Base-by-base conservation (phyloP, 92 coral and sea anemone species). In the Siderastrea siderea region DNA sequence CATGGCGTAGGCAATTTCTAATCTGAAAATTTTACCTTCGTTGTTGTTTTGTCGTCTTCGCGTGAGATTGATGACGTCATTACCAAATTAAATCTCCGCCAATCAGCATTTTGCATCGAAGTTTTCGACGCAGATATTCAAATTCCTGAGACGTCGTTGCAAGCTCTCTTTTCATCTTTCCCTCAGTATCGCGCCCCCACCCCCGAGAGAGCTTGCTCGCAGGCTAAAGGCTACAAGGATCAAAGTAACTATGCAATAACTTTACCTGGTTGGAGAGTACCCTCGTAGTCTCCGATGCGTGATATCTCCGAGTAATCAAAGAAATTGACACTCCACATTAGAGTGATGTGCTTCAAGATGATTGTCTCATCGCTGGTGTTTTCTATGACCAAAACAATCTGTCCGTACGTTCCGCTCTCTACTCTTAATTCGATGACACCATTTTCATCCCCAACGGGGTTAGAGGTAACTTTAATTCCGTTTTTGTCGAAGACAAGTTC, bases 241-340 rank as follows among this genome's bases (percentile, higher is more conserved):
- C 14, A 52, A 47, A n/a, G 43, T 1, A 26, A 59, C 12, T 14
- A 2, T 45, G 68, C 2, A 8, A 26, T 2, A 47, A 11, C 14
- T 14, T 62, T 81, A 90, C 93, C 91, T 90, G 93, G 91, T 0
- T 7, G 1, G 10, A 90, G 72, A n/a, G 17, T 65, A 17, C 80
- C 71, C 3, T 19, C 13, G 72, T 44, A 45, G 4, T 55, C 63
- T 6, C 51, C 75, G 68, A 90, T 81, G 3, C 45, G 64, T 45
- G 85, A 47, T 47, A 94, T 91, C 14, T 91, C 96, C 3, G 75
- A 80, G 79, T 94, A 94, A 80, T 88, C 75, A 78, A 94, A 94
- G 70, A 88, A 85, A 6, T 93, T 77, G 7, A 92, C 87, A 66
- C 94, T 94, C 96, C 96, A 94, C 58, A 94, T 76, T 16, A 91